phyloP scores from a whole-genome alignment of 64 coral and sea anemone genomes.

The Montipora efflorescens region DNA sequence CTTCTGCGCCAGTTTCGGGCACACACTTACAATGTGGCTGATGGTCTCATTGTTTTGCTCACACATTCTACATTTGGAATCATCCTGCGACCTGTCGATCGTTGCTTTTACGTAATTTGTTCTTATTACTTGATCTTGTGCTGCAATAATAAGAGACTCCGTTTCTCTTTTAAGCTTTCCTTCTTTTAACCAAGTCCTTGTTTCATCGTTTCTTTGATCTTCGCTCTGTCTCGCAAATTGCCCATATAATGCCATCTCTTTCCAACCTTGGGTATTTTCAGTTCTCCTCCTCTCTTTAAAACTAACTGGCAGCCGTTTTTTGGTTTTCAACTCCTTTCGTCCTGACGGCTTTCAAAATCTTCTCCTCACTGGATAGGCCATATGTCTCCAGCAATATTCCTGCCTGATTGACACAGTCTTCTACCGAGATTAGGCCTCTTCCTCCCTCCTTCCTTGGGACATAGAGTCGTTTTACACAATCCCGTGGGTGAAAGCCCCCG shows the following conservation, averaged over 20 bases:
- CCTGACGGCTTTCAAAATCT: too few relatives aligned
- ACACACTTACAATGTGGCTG: conserved; percentile 7
- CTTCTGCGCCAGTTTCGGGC: conserved; percentile 28
- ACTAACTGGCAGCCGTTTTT: background rate
- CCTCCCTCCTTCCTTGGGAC: too few relatives aligned
- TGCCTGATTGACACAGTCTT: too few relatives aligned
- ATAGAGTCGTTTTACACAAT: too few relatives aligned
- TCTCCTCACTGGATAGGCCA: too few relatives aligned
- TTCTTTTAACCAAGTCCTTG: background rate
- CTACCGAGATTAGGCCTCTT: too few relatives aligned
- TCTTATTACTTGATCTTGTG: background rate
- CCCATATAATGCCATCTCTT: background rate
- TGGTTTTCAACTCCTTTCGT: too few relatives aligned
- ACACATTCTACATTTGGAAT: background rate
- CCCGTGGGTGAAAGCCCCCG: too few relatives aligned
- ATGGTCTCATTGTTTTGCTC: conserved; percentile 14
- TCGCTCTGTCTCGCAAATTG: background rate
- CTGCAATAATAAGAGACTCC: background rate
- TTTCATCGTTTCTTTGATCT: background rate
- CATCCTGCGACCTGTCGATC: background rate
- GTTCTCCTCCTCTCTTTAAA: background rate
- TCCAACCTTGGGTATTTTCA: background rate
- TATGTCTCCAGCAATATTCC: too few relatives aligned
- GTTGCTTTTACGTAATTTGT: background rate
- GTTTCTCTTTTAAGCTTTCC: background rate